Conservation (phyloP, 2,797 vertebrate genomes). For the Simalia tracyae region DNA sequence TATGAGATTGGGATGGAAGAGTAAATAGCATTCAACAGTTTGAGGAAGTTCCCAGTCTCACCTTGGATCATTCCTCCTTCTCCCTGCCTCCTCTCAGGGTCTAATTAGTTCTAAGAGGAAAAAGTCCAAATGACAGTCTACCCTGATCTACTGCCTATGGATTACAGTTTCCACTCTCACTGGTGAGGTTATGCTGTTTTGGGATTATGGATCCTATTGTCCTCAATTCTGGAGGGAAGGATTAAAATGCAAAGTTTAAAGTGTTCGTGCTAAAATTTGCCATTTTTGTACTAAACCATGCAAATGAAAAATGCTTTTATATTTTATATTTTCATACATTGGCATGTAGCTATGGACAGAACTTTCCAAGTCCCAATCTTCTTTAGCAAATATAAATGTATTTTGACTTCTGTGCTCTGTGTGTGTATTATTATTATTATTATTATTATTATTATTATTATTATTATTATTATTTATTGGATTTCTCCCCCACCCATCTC, state of each 20-base stretch:
- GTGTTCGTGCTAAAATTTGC: background rate
- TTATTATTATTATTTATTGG: no score
- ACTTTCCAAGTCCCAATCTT: background rate
- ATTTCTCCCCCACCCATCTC: no score
- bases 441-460: no score
- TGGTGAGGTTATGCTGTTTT: background rate
- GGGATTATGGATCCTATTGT: background rate
- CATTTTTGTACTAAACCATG: background rate
- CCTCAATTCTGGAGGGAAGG: background rate
- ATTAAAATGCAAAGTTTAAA: background rate
- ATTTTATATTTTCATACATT: background rate
- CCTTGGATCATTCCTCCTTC: background rate
- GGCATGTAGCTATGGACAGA: background rate
- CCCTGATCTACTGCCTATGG: background rate
- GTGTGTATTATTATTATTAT: background rate
- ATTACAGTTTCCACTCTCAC: background rate
- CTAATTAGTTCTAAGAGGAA: background rate
- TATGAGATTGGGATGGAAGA: background rate
- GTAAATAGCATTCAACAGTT: background rate
- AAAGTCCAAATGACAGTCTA: background rate
- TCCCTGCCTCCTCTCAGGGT: background rate
- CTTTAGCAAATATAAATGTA: background rate
- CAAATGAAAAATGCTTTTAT: no score
- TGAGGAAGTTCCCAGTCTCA: background rate
- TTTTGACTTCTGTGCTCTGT: background rate